These are phyloP conservation scores for Pelobates cultripes DNA, from an alignment of 2,797 vertebrate genomes.

Conservation along the genomic window DNA sequence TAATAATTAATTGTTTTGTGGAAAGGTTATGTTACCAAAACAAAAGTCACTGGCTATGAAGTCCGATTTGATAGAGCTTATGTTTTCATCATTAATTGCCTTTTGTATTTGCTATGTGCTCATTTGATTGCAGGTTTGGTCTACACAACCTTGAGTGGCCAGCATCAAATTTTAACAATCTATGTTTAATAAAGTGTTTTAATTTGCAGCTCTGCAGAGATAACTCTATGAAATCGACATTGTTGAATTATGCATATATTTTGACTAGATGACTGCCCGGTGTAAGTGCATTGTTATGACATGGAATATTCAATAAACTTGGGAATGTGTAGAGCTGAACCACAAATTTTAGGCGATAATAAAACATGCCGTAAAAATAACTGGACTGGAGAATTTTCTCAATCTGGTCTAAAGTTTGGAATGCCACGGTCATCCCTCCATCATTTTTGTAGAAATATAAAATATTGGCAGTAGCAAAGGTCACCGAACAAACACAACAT, in stretches of 20 bases:
- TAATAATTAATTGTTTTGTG: conserved; percentile 52
- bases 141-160: conserved; percentile 29
- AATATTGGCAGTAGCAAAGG: too few relatives aligned
- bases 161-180: conserved; percentile 2
- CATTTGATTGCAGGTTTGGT: conserved; percentile 10
- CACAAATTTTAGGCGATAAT: too few relatives aligned
- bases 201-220: neutral
- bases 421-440: too few relatives aligned
- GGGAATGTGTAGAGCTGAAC: too few relatives aligned
- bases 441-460: too few relatives aligned
- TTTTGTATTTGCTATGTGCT: conserved; percentile 33
- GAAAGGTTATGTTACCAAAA: conserved; percentile 52
- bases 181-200: neutral
- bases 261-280: too few relatives aligned
- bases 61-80: conserved; percentile 28
- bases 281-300: too few relatives aligned
- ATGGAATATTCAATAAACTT: too few relatives aligned
- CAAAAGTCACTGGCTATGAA: conserved; percentile 46
- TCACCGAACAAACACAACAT: too few relatives aligned
- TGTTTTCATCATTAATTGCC: conserved; percentile 45
- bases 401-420: too few relatives aligned
- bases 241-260: neutral
- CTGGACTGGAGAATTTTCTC: too few relatives aligned
- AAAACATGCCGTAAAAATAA: too few relatives aligned
- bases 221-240: neutral